A percentile compares a stretch with the other conserved stretches of the same genome.
phyloP scores from a whole-genome alignment of 2,113 vertebrate genomes.

The Illadopsis cleaveri region DNA sequence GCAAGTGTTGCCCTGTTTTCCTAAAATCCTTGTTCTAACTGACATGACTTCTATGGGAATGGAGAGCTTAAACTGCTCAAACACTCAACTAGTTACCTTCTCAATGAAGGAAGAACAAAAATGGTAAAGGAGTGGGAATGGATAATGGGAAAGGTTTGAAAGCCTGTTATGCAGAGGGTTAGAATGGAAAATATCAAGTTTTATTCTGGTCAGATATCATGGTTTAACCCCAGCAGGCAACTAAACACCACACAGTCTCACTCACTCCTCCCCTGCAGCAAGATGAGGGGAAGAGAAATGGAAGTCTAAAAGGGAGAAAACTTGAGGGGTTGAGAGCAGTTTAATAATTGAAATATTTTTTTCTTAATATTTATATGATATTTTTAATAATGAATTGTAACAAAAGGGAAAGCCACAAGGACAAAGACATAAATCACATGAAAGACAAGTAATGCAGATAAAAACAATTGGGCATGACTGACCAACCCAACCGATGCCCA shows the following conservation, averaged over 20 bases:
- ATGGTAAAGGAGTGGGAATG: background rate
- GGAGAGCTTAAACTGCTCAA: background rate
- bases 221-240: background rate
- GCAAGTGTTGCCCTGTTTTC: background rate
- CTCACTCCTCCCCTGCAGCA: background rate
- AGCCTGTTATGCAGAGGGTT: background rate
- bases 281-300: background rate
- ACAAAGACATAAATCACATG: background rate
- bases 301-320: background rate
- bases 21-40: background rate
- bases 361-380: background rate
- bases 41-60: background rate
- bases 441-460: background rate
- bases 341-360: background rate
- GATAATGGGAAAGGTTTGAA: background rate
- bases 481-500: rapidly evolving
- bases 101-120: background rate
- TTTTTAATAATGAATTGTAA: background rate
- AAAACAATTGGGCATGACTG: background rate
- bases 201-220: background rate
- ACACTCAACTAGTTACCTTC: background rate
- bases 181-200: background rate
- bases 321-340: background rate
- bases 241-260: background rate
- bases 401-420: background rate